Conservation (phyloP, 2,797 vertebrate species). For the Anableps anableps region DNA sequence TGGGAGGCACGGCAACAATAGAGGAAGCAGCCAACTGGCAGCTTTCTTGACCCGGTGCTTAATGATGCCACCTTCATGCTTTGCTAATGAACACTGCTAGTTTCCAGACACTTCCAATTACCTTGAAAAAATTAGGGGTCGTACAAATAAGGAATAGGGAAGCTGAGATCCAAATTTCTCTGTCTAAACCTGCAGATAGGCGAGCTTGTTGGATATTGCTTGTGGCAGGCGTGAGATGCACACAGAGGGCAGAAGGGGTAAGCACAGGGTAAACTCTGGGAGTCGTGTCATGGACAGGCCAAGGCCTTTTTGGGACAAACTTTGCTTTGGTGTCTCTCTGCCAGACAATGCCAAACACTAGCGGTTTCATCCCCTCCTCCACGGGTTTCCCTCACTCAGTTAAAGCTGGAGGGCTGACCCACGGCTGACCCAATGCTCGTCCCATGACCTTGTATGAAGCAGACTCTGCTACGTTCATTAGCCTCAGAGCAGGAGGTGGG, state of each 20-base stretch:
- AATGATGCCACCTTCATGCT: constrained; percentile 55
- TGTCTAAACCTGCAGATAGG: constrained; percentile 15
- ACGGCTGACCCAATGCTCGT: constrained; percentile 56
- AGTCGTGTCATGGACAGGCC: constrained; percentile 25
- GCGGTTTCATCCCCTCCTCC: constrained; percentile 53
- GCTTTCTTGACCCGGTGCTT: constrained; percentile 57
- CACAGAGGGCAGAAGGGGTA: neutral
- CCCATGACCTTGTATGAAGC: constrained; percentile 53
- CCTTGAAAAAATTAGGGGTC: neutral
- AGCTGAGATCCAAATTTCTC: constrained; percentile 2
- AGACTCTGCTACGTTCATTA: constrained; percentile 58
- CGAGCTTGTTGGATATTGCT: neutral
- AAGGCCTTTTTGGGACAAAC: constrained; percentile 33
- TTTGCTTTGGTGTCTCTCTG: constrained; percentile 31
- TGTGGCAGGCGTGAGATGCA: neutral
- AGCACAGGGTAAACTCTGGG: constrained; percentile 9
- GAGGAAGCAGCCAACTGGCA: constrained; percentile 56
- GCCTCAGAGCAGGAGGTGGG: constrained; percentile 30
- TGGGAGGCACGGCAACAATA: constrained; percentile 31
- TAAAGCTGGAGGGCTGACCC: constrained; percentile 60
- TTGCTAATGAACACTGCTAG: constrained; percentile 50
- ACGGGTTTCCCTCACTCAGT: constrained; percentile 63
- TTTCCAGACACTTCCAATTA: constrained; percentile 45
- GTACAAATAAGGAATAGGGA: constrained; percentile 8
- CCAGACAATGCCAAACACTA: constrained; percentile 47